A percentile compares a stretch with the other conserved stretches of the same genome.
phyloP scores from a whole-genome alignment of 2,888 invertebrate species.

The Monochamus alternatus region DNA sequence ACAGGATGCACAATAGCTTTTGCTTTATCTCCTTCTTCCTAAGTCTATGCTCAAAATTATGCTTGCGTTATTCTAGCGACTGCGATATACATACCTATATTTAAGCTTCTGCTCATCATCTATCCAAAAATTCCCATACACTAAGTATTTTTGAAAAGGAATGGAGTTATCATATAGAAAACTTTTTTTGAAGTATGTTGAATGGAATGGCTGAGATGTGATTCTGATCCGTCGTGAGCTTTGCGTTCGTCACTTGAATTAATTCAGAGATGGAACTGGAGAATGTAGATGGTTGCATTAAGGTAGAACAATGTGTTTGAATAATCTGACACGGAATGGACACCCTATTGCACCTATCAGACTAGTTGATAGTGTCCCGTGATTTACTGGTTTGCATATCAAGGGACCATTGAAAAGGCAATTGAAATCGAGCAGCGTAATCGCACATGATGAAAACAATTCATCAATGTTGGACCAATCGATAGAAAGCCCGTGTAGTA shows the following conservation, averaged over 20 bases:
- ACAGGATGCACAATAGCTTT: too few species aligned
- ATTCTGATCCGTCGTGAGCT: not conserved
- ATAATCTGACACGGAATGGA: conserved; percentile 63
- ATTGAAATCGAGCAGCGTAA: conserved; percentile 71
- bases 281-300: conserved; percentile 55
- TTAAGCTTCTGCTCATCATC: too few species aligned
- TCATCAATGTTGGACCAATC: conserved; percentile 69
- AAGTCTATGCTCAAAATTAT: too few species aligned
- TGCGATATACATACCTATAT: too few species aligned
- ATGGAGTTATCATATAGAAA: too few species aligned
- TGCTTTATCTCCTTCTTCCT: too few species aligned
- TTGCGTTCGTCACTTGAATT: conserved; percentile 33
- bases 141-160: too few species aligned
- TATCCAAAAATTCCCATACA: too few species aligned
- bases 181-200: too few species aligned
- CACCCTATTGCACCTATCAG: conserved; percentile 65
- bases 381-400: conserved; percentile 70
- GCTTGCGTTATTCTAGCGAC: too few species aligned
- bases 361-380: conserved; percentile 68
- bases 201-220: too few species aligned
- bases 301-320: conserved; percentile 56
- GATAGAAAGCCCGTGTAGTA: conserved; percentile 58
- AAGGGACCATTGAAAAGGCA: conserved; percentile 71
- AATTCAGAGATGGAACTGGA: conserved; percentile 50
- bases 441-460: conserved; percentile 72